Percentiles rank a stretch among this genome's conserved stretches.
These are phyloP conservation scores for Theodoxus fluviatilis DNA, from an alignment of 2,888 invertebrate genomes.

Conservation along the genomic window DNA sequence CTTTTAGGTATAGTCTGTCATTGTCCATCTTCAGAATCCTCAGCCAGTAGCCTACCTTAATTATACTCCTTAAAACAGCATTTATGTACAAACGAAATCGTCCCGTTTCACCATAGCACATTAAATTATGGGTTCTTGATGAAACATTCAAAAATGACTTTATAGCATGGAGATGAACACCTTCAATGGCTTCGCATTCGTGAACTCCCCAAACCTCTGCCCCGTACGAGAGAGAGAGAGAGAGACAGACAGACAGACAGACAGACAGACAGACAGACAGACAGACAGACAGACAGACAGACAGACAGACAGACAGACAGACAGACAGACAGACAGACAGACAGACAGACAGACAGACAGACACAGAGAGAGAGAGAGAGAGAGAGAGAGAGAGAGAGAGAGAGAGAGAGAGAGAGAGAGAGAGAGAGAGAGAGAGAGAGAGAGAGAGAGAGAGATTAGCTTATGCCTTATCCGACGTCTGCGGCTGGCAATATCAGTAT, in stretches of 20 bases:
- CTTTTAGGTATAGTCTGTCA: too few relatives aligned
- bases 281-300: neutral
- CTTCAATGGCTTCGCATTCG: too few relatives aligned
- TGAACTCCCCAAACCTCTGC: too few relatives aligned
- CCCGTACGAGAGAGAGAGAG: neutral
- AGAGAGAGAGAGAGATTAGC: neutral
- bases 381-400: neutral
- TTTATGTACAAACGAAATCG: too few relatives aligned
- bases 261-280: neutral
- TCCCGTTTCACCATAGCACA: too few relatives aligned
- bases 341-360: neutral
- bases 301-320: neutral
- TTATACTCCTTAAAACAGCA: too few relatives aligned
- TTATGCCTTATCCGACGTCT: neutral
- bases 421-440: constrained; percentile 16
- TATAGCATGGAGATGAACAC: too few relatives aligned
- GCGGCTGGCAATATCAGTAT: neutral
- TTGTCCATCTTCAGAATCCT: too few relatives aligned
- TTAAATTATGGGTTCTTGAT: too few relatives aligned
- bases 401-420: neutral
- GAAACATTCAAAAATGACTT: too few relatives aligned
- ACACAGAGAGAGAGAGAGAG: neutral
- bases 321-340: neutral
- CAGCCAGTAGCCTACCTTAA: too few relatives aligned
- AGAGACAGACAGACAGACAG: neutral